Base-by-base conservation (phyloP, 2,888 invertebrate genomes). In the Bombylius discolor region DNA sequence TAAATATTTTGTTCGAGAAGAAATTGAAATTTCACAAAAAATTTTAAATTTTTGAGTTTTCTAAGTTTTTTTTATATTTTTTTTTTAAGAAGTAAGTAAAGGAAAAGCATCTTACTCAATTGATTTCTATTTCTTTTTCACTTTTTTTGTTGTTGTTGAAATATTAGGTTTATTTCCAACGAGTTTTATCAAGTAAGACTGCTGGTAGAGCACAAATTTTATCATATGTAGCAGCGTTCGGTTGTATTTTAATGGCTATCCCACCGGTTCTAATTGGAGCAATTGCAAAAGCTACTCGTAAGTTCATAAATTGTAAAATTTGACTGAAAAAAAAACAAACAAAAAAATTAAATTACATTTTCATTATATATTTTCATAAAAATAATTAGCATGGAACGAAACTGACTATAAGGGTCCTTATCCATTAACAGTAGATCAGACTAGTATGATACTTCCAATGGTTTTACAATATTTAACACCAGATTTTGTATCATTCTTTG, bases 261-360 rank as follows among this genome's bases (percentile, higher is more conserved):
- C 98, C 98, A 44, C 93, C 97, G 4, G 91, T 97, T 56, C 80
- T 98, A 58, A 96, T 99, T 66, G 98, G 98, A 61, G 96, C 95
- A 60, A 94, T 98, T 66, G 98, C 97, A 53, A 90, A 92, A 76
- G 88, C 89, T 62, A 95, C 98, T 64, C 83, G 96, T 95, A 71
- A 78, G 78, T 75, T 23, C 2, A 23, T 23, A 23, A 23, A 23
- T 23, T 23, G 13, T 44, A 5, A 47, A 4, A 32, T 51, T 23
- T 33, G 36, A 47, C 34, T 51, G 11, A 32, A 7, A 36, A 44
- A 39, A 49, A n/a, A n/a, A n/a, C n/a, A n/a, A n/a, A n/a, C n/a
- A n/a, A n/a, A 49, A 50, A 33, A 39, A 51, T 53, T 57, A 46
- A 5, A 39, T 49, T 23, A 34, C 5, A 12, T 23, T 11, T 49